Percentiles rank a stretch among this genome's conserved stretches.
These are phyloP conservation scores for Drosophila sp. DNA, from an alignment of 1,140 invertebrate genomes.

Conservation along the genomic window DNA sequence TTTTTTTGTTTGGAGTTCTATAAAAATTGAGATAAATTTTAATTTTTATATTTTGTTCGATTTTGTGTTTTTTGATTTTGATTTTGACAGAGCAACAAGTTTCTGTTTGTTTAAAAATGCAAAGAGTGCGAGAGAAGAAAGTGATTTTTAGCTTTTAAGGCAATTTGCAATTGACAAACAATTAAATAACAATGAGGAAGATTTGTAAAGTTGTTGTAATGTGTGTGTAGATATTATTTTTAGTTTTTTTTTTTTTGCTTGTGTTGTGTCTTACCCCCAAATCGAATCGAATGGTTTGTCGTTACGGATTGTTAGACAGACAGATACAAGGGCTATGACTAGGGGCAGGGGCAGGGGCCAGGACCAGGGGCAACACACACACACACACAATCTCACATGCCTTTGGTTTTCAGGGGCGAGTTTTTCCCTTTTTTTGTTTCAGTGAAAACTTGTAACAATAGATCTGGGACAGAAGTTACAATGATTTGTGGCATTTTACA, in stretches of 20 bases:
- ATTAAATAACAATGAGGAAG: slow-evolving; percentile 67
- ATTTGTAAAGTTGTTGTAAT: not conserved
- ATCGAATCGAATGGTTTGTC: slow-evolving; percentile 68
- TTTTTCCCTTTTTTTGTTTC: slow-evolving; percentile 45
- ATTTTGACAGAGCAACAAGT: slow-evolving; percentile 32
- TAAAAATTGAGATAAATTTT: not conserved
- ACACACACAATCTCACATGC: slow-evolving; percentile 10
- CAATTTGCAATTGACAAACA: slow-evolving; percentile 65
- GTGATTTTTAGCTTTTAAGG: slow-evolving; percentile 17
- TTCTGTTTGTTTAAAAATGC: too few relatives aligned
- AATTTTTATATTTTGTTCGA: slow-evolving; percentile 1
- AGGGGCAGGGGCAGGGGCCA: not conserved
- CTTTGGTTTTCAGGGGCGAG: slow-evolving; percentile 63
- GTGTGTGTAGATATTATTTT: not conserved
- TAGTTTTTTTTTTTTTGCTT: not conserved
- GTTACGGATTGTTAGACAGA: slow-evolving; percentile 57
- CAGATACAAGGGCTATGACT: not conserved
- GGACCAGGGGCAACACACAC: slow-evolving; percentile 1
- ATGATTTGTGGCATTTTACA: slow-evolving; percentile 82
- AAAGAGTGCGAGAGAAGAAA: not conserved
- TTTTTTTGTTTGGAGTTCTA: slow-evolving; percentile 47
- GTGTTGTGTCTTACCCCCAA: slow-evolving; percentile 45
- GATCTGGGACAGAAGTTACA: slow-evolving; percentile 58
- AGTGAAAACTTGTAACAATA: slow-evolving; percentile 35
- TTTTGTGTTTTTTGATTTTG: not conserved